A percentile compares a stretch with the other conserved stretches of the same genome.
phyloP scores from a whole-genome alignment of 2,113 vertebrate genomes.

The Stercorarius parasiticus region DNA sequence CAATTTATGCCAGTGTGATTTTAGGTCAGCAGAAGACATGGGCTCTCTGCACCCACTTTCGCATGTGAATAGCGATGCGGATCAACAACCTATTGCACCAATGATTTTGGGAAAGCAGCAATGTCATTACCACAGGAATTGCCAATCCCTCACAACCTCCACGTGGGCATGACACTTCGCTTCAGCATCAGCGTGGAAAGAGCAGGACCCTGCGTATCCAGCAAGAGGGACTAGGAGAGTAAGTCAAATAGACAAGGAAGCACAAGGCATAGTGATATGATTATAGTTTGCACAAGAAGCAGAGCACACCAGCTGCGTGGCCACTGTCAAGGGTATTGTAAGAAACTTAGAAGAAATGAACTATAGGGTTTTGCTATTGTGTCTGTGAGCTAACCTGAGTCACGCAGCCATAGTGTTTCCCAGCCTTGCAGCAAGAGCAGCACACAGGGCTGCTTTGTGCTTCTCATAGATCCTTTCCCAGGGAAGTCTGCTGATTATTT shows the following conservation, averaged over 20 bases:
- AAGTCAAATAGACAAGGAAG: not conserved
- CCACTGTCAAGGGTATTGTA: not conserved
- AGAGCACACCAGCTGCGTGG: not conserved
- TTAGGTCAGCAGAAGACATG: not conserved
- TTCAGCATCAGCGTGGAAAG: not conserved
- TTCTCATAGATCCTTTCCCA: not conserved
- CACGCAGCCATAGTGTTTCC: not conserved
- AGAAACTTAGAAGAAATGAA: not conserved
- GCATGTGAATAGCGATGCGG: not conserved
- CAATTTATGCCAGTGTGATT: not conserved
- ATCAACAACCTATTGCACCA: not conserved
- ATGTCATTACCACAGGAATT: not conserved
- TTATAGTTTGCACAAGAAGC: not conserved
- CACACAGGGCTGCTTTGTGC: not conserved
- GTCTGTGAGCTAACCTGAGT: not conserved
- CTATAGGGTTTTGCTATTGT: not conserved
- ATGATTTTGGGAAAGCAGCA: not conserved
- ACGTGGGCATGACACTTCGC: not conserved
- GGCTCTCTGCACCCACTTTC: not conserved
- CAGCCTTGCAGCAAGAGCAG: not conserved
- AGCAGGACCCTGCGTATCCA: not conserved
- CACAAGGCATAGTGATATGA: not conserved
- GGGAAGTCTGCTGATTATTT: conserved; percentile 33
- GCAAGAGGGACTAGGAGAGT: not conserved
- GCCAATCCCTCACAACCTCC: not conserved